Evolutionary conservation across 2,888 invertebrate genomes (phyloP), one percentile per base, ranked within the genome.

Genomic region (Cataglyphis cursor): DNA sequence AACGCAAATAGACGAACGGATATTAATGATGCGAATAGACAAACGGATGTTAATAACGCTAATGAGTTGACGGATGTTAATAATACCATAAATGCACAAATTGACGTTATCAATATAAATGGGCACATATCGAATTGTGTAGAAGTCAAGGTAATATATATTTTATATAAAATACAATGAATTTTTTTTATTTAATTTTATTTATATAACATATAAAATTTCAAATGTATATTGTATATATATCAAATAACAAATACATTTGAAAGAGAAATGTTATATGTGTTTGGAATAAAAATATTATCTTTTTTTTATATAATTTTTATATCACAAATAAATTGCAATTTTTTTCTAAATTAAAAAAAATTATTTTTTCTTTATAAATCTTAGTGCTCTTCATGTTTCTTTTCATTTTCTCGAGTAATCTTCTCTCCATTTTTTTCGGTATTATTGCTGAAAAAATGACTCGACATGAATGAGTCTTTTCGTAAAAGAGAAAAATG

Each of bases 71-170:
- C 31, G 0, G n/a, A 68, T 1, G 5, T 73, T 44, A 62, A 61
- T 74, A 74, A 48, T 62, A 51, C 8, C 8, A 8, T 21, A 12
- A 72, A 72, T n/a, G 9, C 28, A 31, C 18, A 15, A 15, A 54
- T 21, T 0, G 31, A 59, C 3, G 12, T 44, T 72, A 70, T 41
- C 31, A 24, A 73, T 48, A 57, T 18, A 24, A 21, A 24, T 38
- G 51, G n/a, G 3, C 41, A 12, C 12, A 10, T 38, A 78, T 68
- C 48, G 10, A 15, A 8, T 5, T 76, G 41, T 8, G n/a, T 76
- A 12, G 81, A 76, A 18, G 15, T 44, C 21, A 74, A 76, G 76
- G 81, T 81, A 81, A 44, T 76, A 59, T 12, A 72, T 24, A 68
- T 21, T 28, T 78, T 0, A 44, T n/a, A 6, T 3, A 48, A 75